Base-by-base conservation (phyloP, 2,888 invertebrate genomes). In the Folsomia candida region DNA sequence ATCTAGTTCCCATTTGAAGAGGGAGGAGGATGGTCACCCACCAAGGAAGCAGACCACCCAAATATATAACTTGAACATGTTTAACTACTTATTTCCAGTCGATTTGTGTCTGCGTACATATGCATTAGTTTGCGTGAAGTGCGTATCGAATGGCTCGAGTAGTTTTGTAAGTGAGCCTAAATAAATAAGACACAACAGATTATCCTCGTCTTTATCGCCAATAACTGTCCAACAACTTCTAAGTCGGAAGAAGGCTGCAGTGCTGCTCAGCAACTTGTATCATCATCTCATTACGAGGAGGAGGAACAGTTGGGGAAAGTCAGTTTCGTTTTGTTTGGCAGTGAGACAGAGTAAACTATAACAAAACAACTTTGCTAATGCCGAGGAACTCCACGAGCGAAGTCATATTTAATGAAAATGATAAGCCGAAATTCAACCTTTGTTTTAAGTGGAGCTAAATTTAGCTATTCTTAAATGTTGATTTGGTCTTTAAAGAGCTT, bases 311-410 rank as follows among this genome's bases (percentile, higher is more conserved):
- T 54, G 54, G 54, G 22, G 54, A 54, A 54, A 54, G 54, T 54
- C 54, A 54, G 54, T 54, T 54, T 54, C 54, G 54, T 54, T 54
- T 54, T 54, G 20, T 54, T 54, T 54, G 54, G 54, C 54, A 54
- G 54, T 37, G 37, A 37, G 37, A 14, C 37, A 14, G 14, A 37
- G 14, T 37, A 37, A 37, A 9, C 14, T 37, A 37, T 37, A 14
- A 37, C n/a, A n/a, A n/a, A n/a, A n/a, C n/a, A n/a, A n/a, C n/a
- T n/a, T n/a, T n/a, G n/a, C n/a, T 37, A 37, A 4, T 37, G 37
- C 4, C 37, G 4, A 37, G 37, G 37, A 37, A n/a, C n/a, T n/a
- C n/a, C n/a, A n/a, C n/a, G n/a, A n/a, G n/a, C n/a, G n/a, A n/a
- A n/a, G 6, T 54, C 54, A 20, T 22, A 54, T 20, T 20, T 20